Conservation (phyloP, 2,797 vertebrate species). For the Parotocinclus haroldoi region DNA sequence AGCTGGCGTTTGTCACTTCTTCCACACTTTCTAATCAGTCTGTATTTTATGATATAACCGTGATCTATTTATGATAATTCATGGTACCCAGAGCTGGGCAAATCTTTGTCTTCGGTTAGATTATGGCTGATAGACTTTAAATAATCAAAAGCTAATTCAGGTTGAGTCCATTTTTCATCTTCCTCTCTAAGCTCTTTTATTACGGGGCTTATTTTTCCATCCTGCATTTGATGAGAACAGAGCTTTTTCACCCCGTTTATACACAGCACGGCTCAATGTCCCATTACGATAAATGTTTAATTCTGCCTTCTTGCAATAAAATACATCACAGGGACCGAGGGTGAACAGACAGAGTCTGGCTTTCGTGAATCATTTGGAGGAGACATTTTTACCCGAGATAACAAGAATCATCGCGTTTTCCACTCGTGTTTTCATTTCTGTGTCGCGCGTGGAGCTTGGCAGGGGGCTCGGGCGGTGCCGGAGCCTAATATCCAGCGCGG, state of each 20-base stretch:
- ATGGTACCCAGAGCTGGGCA: slow-evolving; percentile 47
- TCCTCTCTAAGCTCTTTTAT: slow-evolving; percentile 66
- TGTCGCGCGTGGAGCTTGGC: too few relatives aligned
- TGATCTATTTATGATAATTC: background rate
- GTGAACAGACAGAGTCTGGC: too few relatives aligned
- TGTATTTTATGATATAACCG: background rate
- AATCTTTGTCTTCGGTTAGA: slow-evolving; percentile 63
- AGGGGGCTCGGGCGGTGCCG: too few relatives aligned
- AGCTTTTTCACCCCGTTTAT: slow-evolving; percentile 53
- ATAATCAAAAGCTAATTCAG: slow-evolving; percentile 71
- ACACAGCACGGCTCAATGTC: slow-evolving; percentile 47
- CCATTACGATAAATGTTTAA: slow-evolving; percentile 43
- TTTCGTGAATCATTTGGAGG: too few relatives aligned
- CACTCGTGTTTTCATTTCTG: too few relatives aligned
- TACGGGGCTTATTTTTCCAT: slow-evolving; percentile 71
- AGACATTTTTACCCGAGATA: too few relatives aligned
- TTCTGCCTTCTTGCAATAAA: slow-evolving; percentile 26
- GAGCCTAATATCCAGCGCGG: too few relatives aligned
- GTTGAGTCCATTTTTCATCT: slow-evolving; percentile 58
- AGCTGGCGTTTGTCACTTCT: too few relatives aligned
- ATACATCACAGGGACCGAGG: background rate
- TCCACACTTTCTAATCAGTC: background rate
- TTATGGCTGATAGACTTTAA: slow-evolving; percentile 64
- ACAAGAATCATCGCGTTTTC: too few relatives aligned
- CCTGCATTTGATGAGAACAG: slow-evolving; percentile 60